A percentile compares a stretch with the other conserved stretches of the same genome.
Evolutionary conservation across 2,113 vertebrate species (phyloP).

Genomic region (Phyllopteryx taeniolatus): DNA sequence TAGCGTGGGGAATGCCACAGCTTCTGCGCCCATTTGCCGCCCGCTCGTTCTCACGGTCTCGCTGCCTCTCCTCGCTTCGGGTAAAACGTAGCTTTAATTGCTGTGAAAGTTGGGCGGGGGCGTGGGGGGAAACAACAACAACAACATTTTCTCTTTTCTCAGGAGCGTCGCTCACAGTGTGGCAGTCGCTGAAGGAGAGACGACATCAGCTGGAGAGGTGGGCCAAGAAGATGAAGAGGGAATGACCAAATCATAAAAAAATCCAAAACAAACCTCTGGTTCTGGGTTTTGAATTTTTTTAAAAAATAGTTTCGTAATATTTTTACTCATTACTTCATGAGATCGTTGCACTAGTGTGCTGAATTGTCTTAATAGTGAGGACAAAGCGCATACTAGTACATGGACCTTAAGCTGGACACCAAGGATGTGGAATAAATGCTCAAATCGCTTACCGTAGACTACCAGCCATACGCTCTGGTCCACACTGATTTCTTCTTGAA

Average conservation of each 20-base stretch:
- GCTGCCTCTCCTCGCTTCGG: slow-evolving; percentile 76
- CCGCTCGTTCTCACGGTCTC: slow-evolving; percentile 77
- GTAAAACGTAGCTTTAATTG: slow-evolving; percentile 69
- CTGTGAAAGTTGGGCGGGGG: neutral
- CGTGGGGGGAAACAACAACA: neutral
- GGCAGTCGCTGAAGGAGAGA: slow-evolving; percentile 66
- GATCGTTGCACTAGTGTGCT: too few species aligned
- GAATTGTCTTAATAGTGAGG: too few species aligned
- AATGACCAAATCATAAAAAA: slow-evolving; percentile 31
- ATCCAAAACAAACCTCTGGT: too few species aligned
- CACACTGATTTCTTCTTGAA: slow-evolving; percentile 92
- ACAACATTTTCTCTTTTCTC: neutral
- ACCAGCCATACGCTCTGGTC: slow-evolving; percentile 90
- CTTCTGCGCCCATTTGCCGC: slow-evolving; percentile 64
- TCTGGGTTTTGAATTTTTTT: neutral
- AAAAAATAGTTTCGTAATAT: too few species aligned
- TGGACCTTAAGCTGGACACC: too few species aligned
- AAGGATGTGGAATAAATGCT: too few species aligned
- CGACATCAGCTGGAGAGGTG: slow-evolving; percentile 46
- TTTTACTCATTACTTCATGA: too few species aligned
- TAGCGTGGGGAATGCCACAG: slow-evolving; percentile 64
- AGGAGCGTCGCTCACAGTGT: slow-evolving; percentile 61
- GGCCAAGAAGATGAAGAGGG: slow-evolving; percentile 60
- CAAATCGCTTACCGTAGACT: slow-evolving; percentile 7
- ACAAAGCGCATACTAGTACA: too few species aligned